Evolutionary conservation across 2,888 invertebrate genomes (phyloP).

Genomic region (Andrena bucephala): DNA sequence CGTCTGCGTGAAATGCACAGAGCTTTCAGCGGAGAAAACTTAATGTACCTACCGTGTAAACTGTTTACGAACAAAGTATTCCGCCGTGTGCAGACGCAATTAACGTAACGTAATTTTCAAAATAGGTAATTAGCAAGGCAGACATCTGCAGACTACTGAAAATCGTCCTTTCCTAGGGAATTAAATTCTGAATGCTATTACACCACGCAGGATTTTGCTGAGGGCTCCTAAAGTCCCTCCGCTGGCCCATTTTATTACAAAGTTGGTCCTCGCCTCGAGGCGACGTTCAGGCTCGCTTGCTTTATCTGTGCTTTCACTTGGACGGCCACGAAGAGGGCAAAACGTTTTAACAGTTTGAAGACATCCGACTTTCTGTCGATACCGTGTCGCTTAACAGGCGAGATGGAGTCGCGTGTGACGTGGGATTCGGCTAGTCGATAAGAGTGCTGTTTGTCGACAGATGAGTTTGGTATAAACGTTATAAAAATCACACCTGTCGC

Average conservation of each 20-base stretch:
- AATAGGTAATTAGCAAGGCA: background rate
- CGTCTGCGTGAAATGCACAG: too few species aligned
- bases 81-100: background rate
- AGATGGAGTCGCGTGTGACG: conserved; percentile 18
- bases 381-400: conserved; percentile 64
- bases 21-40: too few species aligned
- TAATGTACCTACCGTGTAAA: background rate
- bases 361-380: conserved; percentile 65
- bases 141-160: background rate
- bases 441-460: conserved; percentile 11
- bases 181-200: conserved; percentile 34
- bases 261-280: conserved; percentile 27
- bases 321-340: conserved; percentile 43
- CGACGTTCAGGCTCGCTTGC: conserved; percentile 47
- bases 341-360: conserved; percentile 59
- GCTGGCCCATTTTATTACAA: conserved; percentile 29
- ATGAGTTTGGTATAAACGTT: conserved; percentile 10
- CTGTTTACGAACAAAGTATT: background rate
- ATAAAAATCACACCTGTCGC: background rate
- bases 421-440: conserved; percentile 18
- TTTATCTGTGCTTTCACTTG: conserved; percentile 67
- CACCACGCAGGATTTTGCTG: conserved; percentile 25
- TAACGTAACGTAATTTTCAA: conserved; percentile 16
- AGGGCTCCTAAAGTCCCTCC: background rate
- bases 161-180: conserved; percentile 19